Evolutionary conservation across 2,797 vertebrate genomes (phyloP).

Genomic region (Capromys pilorides): DNA sequence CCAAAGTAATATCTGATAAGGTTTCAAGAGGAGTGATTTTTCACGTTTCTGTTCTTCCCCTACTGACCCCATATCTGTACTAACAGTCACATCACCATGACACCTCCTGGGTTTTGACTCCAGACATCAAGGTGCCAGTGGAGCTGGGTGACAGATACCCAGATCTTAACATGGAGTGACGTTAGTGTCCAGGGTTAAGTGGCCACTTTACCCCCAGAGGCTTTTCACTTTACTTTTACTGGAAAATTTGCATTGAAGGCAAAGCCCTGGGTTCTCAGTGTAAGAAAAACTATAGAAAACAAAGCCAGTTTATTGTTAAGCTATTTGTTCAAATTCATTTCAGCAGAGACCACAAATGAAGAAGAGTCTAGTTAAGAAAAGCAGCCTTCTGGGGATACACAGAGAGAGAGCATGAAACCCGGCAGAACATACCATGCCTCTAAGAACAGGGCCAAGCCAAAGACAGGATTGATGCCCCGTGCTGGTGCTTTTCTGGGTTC

Average conservation of each 20-base stretch:
- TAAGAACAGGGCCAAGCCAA: background rate
- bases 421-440: background rate
- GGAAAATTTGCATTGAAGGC: background rate
- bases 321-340: background rate
- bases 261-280: background rate
- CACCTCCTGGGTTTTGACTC: background rate
- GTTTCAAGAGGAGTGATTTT: accelerated
- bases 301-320: background rate
- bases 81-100: too few species aligned
- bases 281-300: constrained; percentile 6
- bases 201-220: background rate
- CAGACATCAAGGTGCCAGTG: background rate
- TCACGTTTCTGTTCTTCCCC: background rate
- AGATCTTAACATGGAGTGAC: background rate
- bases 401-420: accelerated
- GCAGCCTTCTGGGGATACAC: accelerated
- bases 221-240: background rate
- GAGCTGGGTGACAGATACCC: background rate
- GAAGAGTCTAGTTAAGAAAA: background rate
- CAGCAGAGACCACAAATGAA: background rate
- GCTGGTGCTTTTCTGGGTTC: background rate
- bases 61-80: too few species aligned
- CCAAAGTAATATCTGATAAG: background rate
- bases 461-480: accelerated
- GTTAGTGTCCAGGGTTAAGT: background rate